These are phyloP conservation scores for Malurus alboscapulatus DNA, from an alignment of 2,113 vertebrate genomes.

Conservation along the genomic window DNA sequence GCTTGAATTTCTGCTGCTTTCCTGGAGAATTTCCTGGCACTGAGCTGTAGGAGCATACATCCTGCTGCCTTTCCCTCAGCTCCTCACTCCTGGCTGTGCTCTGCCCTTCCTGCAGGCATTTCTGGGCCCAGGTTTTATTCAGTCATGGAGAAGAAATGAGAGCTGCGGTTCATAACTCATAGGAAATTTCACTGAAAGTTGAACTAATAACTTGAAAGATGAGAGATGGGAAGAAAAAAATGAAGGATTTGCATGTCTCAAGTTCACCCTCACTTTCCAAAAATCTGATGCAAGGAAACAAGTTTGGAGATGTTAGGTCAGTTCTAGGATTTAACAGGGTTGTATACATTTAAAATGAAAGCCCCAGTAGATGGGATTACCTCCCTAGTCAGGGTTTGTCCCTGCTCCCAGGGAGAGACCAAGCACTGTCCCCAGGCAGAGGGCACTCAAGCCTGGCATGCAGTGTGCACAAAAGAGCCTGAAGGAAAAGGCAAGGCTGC, in stretches of 20 bases:
- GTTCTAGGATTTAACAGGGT: neutral
- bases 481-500: neutral
- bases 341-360: neutral
- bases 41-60: neutral
- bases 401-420: neutral
- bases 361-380: neutral
- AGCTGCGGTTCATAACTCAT: neutral
- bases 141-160: neutral
- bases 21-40: neutral
- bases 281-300: neutral
- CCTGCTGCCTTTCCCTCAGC: neutral
- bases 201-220: neutral
- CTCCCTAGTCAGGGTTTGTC: neutral
- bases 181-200: neutral
- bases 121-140: neutral
- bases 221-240: neutral
- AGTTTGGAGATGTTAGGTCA: neutral
- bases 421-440: neutral
- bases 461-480: neutral
- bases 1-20: neutral
- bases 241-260: neutral
- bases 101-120: neutral
- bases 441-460: accelerated
- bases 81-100: neutral
- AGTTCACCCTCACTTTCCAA: neutral